Conservation (phyloP, 2,888 invertebrate species). For the Rhorus exstirpatorius region DNA sequence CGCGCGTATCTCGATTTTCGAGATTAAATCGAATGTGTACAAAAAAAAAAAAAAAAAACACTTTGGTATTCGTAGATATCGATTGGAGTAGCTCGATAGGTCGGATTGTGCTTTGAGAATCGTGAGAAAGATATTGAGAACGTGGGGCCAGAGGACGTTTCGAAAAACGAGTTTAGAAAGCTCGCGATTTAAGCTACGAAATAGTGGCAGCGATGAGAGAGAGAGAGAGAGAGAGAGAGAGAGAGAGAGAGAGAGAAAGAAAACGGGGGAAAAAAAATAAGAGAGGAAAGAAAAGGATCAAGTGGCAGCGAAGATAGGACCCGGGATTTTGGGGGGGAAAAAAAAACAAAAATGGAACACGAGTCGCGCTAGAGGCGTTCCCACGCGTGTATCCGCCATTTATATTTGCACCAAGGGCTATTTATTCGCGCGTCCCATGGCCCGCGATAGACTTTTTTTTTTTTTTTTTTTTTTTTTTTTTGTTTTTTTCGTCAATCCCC, state of each 20-base stretch:
- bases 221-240: slow-evolving; percentile 4
- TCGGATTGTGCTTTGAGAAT: slow-evolving; percentile 30
- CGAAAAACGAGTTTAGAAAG: slow-evolving; percentile 6
- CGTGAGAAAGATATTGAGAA: neutral
- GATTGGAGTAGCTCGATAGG: slow-evolving; percentile 30
- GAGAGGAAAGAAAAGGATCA: neutral
- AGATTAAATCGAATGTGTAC: slow-evolving; percentile 16
- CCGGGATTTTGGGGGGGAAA: slow-evolving; percentile 8
- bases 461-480: neutral
- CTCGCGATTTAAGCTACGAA: slow-evolving; percentile 10
- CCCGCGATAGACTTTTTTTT: slow-evolving; percentile 39
- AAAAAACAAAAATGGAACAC: neutral
- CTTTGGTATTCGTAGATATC: slow-evolving; percentile 43
- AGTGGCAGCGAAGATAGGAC: slow-evolving; percentile 19
- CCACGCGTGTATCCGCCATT: slow-evolving; percentile 15
- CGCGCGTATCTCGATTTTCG: slow-evolving; percentile 10
- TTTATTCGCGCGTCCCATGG: slow-evolving; percentile 19
- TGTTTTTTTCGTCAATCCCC: slow-evolving; percentile 2
- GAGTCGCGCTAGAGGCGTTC: slow-evolving; percentile 19
- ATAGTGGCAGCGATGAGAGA: slow-evolving; percentile 16
- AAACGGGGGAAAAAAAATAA: slow-evolving; percentile 1
- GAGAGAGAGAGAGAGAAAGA: neutral
- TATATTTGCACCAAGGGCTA: slow-evolving; percentile 22
- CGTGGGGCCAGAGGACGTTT: neutral
- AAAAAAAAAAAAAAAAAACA: slow-evolving; percentile 33